Conservation (phyloP, 2,888 invertebrate species). For the Gastrophysa polygoni region DNA sequence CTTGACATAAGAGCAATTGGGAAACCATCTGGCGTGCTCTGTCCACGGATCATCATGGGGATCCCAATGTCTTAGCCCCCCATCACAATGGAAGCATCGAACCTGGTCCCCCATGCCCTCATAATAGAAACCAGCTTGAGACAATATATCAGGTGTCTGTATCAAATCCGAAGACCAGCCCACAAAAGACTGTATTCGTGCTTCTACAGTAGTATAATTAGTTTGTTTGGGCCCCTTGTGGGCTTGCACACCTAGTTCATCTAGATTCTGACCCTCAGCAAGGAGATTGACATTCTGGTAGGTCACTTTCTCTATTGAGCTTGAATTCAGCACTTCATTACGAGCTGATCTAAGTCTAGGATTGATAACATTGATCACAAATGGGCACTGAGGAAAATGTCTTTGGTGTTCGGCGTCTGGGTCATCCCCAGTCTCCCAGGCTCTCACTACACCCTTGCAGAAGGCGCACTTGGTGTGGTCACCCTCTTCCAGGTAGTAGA, state of each 20-base stretch:
- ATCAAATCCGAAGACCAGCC: slow-evolving; percentile 78
- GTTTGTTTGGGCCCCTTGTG: slow-evolving; percentile 70
- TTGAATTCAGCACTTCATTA: slow-evolving; percentile 23
- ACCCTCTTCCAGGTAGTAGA: slow-evolving; percentile 75
- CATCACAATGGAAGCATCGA: slow-evolving; percentile 94
- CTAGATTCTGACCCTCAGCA: slow-evolving; percentile 57
- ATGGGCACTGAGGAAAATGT: slow-evolving; percentile 67
- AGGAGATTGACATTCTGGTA: slow-evolving; percentile 47
- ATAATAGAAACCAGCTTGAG: slow-evolving; percentile 90
- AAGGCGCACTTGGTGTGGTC: slow-evolving; percentile 82
- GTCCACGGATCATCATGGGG: slow-evolving; percentile 89
- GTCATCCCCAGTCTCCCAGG: slow-evolving; percentile 71
- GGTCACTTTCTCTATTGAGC: slow-evolving; percentile 40
- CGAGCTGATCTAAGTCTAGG: slow-evolving; percentile 40
- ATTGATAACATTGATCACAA: slow-evolving; percentile 58
- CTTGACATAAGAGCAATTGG: slow-evolving; percentile 82
- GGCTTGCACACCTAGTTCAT: slow-evolving; percentile 65
- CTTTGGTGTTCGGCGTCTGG: slow-evolving; percentile 72
- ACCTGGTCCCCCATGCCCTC: slow-evolving; percentile 76
- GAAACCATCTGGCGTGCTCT: slow-evolving; percentile 94
- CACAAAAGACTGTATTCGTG: slow-evolving; percentile 72
- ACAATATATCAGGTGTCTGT: slow-evolving; percentile 77
- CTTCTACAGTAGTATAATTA: slow-evolving; percentile 70
- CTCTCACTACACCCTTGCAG: slow-evolving; percentile 73
- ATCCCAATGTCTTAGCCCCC: slow-evolving; percentile 90